phyloP scores from a whole-genome alignment of 2,797 vertebrate species.

The Malurus leucopterus region DNA sequence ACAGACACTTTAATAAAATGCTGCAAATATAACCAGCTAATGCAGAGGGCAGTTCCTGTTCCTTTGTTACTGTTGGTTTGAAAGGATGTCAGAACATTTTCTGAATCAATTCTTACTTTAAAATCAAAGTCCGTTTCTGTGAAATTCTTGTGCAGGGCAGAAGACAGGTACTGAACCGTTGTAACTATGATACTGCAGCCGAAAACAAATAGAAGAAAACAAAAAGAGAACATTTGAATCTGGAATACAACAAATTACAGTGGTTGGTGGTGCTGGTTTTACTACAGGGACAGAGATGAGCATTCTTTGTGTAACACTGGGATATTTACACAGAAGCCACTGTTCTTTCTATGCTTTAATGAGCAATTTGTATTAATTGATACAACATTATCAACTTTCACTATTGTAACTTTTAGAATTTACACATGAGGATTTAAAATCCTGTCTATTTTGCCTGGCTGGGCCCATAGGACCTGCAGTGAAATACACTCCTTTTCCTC shows the following conservation, averaged over 20 bases:
- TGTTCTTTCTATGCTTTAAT: neutral
- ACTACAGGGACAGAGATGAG: rapidly evolving
- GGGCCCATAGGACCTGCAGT: neutral
- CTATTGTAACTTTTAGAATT: neutral
- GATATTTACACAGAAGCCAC: neutral
- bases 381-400: neutral
- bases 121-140: conserved; percentile 97
- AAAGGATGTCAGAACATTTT: neutral
- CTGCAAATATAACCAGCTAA: neutral
- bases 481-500: neutral
- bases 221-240: neutral
- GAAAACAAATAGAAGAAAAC: conserved; percentile 34
- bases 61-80: neutral
- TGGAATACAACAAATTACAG: neutral
- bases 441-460: neutral
- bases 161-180: conserved; percentile 93
- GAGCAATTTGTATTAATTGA: neutral
- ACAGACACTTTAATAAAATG: neutral
- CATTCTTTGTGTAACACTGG: neutral
- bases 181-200: conserved; percentile 92
- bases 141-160: conserved; percentile 97
- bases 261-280: neutral
- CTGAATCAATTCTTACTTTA: conserved; percentile 78
- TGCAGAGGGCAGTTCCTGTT: neutral
- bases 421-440: neutral